A percentile compares a stretch with the other conserved stretches of the same genome.
Conservation (phyloP, 2,888 invertebrate species). For the Lomographa bimaculata region DNA sequence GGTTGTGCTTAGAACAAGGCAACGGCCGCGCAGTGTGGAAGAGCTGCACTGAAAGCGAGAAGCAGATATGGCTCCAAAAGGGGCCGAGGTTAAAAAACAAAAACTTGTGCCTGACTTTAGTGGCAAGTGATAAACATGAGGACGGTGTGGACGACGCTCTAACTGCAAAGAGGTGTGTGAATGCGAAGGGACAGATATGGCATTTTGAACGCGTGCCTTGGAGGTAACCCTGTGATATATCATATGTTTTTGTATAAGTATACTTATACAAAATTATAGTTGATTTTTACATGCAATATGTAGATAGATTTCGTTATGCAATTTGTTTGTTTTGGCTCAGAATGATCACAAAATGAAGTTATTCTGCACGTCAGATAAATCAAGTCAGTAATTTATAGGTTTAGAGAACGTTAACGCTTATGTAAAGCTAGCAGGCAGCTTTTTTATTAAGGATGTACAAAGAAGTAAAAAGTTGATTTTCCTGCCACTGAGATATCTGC, state of each 20-base stretch:
- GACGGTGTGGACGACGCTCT: slow-evolving; percentile 66
- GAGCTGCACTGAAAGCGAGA: slow-evolving; percentile 86
- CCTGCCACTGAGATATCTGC: too few relatives aligned
- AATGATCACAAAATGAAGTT: too few relatives aligned
- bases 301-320: slow-evolving; percentile 9
- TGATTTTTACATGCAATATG: slow-evolving; percentile 3
- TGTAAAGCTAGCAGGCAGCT: too few relatives aligned
- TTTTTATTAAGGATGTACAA: too few relatives aligned
- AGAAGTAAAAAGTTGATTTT: too few relatives aligned
- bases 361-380: too few relatives aligned
- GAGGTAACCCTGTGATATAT: slow-evolving; percentile 66
- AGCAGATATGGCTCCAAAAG: slow-evolving; percentile 88
- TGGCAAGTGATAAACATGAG: slow-evolving; percentile 45
- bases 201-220: slow-evolving; percentile 86
- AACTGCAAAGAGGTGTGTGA: slow-evolving; percentile 84
- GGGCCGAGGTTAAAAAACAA: slow-evolving; percentile 65
- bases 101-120: slow-evolving; percentile 61
- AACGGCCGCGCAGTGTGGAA: slow-evolving; percentile 87
- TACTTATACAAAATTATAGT: slow-evolving; percentile 33
- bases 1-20: slow-evolving; percentile 90
- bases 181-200: slow-evolving; percentile 86
- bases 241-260: too few relatives aligned
- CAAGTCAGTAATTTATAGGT: too few relatives aligned
- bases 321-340: too few relatives aligned
- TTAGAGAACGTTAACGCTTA: too few relatives aligned